Evolutionary conservation across 1,140 invertebrate genomes (phyloP), one percentile per base, ranked within the genome.

Genomic region (Venustaconcha ellipsiformis): DNA sequence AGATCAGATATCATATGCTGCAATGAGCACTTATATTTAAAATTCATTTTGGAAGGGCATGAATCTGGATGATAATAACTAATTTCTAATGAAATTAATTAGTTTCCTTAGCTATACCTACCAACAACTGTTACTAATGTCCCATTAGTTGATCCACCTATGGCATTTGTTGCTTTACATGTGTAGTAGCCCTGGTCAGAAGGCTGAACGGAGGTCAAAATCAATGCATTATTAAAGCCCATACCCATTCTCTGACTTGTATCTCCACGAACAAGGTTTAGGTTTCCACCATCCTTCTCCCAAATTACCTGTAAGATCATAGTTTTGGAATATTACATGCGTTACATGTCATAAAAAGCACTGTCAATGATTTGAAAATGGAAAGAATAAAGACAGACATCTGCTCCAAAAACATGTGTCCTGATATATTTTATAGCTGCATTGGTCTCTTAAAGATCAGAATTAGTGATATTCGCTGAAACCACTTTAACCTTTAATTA

Each of bases 201-300:
- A 23, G 13, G 14, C 14, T 70, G 67, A 14, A 87, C 14, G 11
- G 69, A 57, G 12, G 64, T 82, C 18, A 88, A 77, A 48, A 71
- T 59, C 48, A 85, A 69, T 57, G 82, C 72, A 57, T 71, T 74
- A 6, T 67, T 63, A 26, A 75, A 58, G 11, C 55, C 59, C 72
- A 84, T 80, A 1, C 67, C 65, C 15, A 85, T 71, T 17, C 83
- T 65, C 23, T 74, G 80, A 18, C 23, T 72, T n/a, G 80, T 62
- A 15, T 81, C 72, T 12, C 73, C 76, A 1, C 72, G 75, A 13
- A 68, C 56, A 6, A 86, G 87, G 67, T 89, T 95, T 67, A 98
- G 92, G 6, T 94, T 90, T 83, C 94, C 94, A 23, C 94, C 95
- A 91, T 99, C 94, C 89, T 97, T 97, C 85, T 95, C 95, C 97